Base-by-base conservation (phyloP, 37 sponge, comb jelly and placozoan genomes). In the Oopsacas minuta region DNA sequence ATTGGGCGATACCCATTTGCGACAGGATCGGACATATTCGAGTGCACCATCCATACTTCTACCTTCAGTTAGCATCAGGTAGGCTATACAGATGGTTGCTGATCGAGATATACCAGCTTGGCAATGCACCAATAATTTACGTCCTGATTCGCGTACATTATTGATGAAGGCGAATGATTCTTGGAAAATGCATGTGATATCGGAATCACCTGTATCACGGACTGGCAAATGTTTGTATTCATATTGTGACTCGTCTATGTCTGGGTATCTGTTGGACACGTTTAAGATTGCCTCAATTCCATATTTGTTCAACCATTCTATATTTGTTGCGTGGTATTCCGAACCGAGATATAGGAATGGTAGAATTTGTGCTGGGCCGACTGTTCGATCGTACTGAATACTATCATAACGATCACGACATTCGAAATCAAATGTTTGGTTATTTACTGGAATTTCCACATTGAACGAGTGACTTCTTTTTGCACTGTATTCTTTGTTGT, bases 41-140 rank as follows among this genome's bases (percentile, higher is more conserved):
- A 61, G 22, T 12, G 28, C 75, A 32, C 28, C 75, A n/a, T 10
- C 30, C 75, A 61, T 61, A 34, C 75, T 12, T 61, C 30, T 61
- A 3, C 75, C 75, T n/a, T 61, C 28, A 3, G 75, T 61, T 12
- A 25, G 20, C 75, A 61, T 61, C 1, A 61, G 75, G 75, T 61
- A 61, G 20, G 75, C 75, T 25, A 61, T 61, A 34, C 75, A 61
- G 28, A 61, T 61, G 75, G 75, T 61, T 34, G 75, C 75, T 20
- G 75, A 61, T 61, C 75, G 75, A 10, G 75, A 61, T 20, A 61
- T 61, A 3, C 75, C 75, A 3, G 75, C 75, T 61, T 61, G 75
- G 28, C 75, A 61, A 12, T 61, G 75, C 28, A 61, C 75, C 75
- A 61, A 61, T 5, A 61, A 34, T 61, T 61, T 61, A n/a, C 75